Base-by-base conservation (phyloP, 2,888 invertebrate genomes). In the Conchocele bisecta region DNA sequence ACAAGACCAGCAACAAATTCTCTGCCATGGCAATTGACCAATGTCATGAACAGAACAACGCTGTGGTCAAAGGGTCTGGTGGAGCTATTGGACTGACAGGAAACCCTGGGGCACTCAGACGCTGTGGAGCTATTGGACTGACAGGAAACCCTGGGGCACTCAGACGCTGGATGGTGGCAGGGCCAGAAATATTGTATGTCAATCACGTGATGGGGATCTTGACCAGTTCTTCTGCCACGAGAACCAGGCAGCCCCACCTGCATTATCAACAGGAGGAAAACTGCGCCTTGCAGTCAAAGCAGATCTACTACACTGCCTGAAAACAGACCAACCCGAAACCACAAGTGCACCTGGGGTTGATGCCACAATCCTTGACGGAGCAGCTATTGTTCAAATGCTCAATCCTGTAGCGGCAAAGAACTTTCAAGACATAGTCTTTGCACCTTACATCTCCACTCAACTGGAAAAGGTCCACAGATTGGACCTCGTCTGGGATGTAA, bases 401-500 rank as follows among this genome's bases (percentile, higher is more conserved):
- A 48, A 13, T n/a, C 28, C 48, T 5, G 28, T 17, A 17, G 15
- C 28, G n/a, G 28, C 4, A 7, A 48, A 48, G 17, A 24, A 28
- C 3, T 48, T n/a, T 48, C 29, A 15, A 3, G 3, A 3, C 11
- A 26, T n/a, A 48, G 26, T 48, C 22, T 48, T 48, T 22, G 4
- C 17, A 5, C 48, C 48, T 5, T 26, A 28, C 48, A 48, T 48
- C 31, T 26, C 3, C n/a, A 48, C 17, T 5, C 75, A 82, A 35
- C 46, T 80, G 20, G 11, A 28, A 13, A 44, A 41, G 11, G 46
- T 46, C 11, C 35, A 50, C 3, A 48, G 81, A 31, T 9, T 81
- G 7, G 81, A 83, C 50, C 41, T 70, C 31, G 65, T 73, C 3
- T 80, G 59, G 63, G 77, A 81, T 37, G 46, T 17, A 22, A 81